Evolutionary conservation across 2,888 invertebrate genomes (phyloP), one percentile per base, ranked within the genome.

Genomic region (Pecten maximus): DNA sequence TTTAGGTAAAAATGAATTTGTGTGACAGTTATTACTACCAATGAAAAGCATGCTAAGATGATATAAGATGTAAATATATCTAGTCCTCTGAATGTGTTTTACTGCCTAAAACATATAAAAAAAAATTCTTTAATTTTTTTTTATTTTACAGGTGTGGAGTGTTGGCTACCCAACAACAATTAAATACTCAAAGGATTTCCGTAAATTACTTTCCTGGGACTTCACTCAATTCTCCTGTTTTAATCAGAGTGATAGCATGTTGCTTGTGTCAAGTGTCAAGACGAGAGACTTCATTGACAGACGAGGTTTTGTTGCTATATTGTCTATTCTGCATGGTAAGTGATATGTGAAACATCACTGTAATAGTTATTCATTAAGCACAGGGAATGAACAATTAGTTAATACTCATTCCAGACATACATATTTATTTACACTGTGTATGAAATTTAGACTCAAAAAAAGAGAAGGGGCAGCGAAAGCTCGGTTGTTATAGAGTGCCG

Each of bases 201-300:
- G 93, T 10, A 91, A 93, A 40, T 88, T 93, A n/a, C 90, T 93
- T 48, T 88, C 88, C 12, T 95, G 94, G 95, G 94, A 95, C 88
- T 95, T 95, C 89, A 95, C 95, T 10, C 95, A 95, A 91, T 95
- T 94, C 87, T 95, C 94, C 16, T 93, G 94, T 87, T 95, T 95
- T 89, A 95, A 95, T 87, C 91, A 93, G 87, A 92, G 93, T 39
- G 95, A 95, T 89, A 94, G 93, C 0, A 93, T 94, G 93, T 88
- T 95, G 39, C 92, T 95, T 39, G 94, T 95, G 4, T 95, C 95
- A 16, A 95, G 94, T 93, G 95, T 95, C 28, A 94, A 94, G 87
- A 94, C 93, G 0, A 92, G 93, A 35, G 92, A 92, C 28, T 91
- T 91, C 39, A 93, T 94, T 90, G 95, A 95, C 90, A 91, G 95